These are phyloP conservation scores for Leptopilina syphax DNA, from an alignment of 2,888 invertebrate species.

Conservation along the genomic window DNA sequence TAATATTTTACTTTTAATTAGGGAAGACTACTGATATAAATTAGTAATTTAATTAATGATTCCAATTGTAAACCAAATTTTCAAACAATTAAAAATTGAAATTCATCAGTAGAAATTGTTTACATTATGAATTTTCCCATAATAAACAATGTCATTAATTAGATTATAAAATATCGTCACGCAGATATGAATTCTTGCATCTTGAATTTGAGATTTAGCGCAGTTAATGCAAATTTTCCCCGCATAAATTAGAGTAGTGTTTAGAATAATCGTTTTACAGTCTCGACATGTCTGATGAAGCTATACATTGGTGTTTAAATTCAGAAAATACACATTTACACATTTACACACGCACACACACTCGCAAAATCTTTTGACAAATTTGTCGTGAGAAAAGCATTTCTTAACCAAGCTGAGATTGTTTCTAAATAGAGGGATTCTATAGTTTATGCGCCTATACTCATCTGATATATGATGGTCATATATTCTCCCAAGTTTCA, in stretches of 20 bases:
- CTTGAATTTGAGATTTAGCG: conserved; percentile 18
- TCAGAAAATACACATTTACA: neutral
- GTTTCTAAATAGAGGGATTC: conserved; percentile 41
- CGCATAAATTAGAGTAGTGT: conserved; percentile 35
- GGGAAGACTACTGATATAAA: too few species aligned
- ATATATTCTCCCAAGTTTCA: conserved; percentile 34
- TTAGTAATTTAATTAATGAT: too few species aligned
- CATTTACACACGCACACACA: neutral
- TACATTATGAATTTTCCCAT: too few species aligned
- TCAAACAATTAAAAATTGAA: too few species aligned
- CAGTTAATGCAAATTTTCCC: conserved; percentile 20
- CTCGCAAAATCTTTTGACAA: conserved; percentile 23
- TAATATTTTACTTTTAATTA: too few species aligned
- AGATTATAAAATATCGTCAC: neutral
- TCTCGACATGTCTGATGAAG: conserved; percentile 11
- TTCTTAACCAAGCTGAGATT: conserved; percentile 37
- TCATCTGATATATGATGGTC: conserved; percentile 36
- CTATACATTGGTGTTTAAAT: neutral
- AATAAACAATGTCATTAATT: conserved; percentile 15
- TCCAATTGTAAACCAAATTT: too few species aligned
- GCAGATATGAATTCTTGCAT: neutral
- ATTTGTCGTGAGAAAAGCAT: conserved; percentile 36
- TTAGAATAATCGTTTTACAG: conserved; percentile 32
- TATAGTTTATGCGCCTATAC: conserved; percentile 35
- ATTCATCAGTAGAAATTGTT: too few species aligned